Base-by-base conservation (phyloP, 2,888 invertebrate genomes). In the Thysanoteuthis rhombus region DNA sequence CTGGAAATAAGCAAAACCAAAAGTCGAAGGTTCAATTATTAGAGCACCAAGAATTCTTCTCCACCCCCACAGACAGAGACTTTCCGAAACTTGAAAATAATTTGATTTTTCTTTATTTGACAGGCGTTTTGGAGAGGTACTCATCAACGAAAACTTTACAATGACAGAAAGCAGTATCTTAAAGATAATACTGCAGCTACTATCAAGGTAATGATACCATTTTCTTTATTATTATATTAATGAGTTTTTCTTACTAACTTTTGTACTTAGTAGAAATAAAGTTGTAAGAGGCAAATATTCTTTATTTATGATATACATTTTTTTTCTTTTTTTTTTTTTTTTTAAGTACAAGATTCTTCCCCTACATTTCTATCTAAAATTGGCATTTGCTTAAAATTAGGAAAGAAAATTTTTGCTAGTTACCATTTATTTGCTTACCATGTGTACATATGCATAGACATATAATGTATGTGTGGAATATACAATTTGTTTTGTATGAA, bases 121-220 rank as follows among this genome's bases (percentile, higher is more conserved):
- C 98, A 98, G 97, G 97, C 98, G 0, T 98, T 98, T 98, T 98
- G 98, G 98, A 97, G 98, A 94, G 97, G 97, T 94, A 95, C 97
- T 2, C 95, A 97, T 28, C 97, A 97, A 94, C 97, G 97, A 94
- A 95, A 95, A 47, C 95, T 95, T 32, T 97, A 96, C 94, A 94
- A 95, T 89, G 95, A 95, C 4, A 95, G 97, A 93, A 92, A 95
- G 90, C 93, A 95, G 38, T 96, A 95, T 94, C 94, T 96, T 28
- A 95, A 95, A 92, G 95, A 95, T 38, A 95, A 96, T 92, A 94
- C 94, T 93, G 94, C 94, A 28, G 94, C 96, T 45, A 95, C 95
- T 47, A 89, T 96, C 32, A 96, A 96, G 95, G 96, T 97, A 95
- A 93, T 38, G 45, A 40, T 89, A 12, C 93, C 89, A 58, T n/a